Evolutionary conservation across 2,797 vertebrate genomes (phyloP), one percentile per base, ranked within the genome.

Genomic region (Bufotes viridis): DNA sequence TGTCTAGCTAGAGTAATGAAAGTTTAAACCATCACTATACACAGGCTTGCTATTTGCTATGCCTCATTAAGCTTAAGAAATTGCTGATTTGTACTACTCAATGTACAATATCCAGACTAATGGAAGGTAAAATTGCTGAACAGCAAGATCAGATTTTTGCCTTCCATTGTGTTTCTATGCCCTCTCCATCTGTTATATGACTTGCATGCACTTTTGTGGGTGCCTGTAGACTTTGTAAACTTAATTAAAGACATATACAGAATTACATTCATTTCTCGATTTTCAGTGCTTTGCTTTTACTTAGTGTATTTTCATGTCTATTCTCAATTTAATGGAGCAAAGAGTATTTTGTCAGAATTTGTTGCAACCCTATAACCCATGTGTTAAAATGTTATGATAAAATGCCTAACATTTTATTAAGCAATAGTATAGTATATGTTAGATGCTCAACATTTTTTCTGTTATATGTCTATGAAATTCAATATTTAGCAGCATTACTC

Each of bases 31-130:
- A 85, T 74, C 82, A 80, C 82, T 88, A 72, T 88, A 81, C 58
- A 51, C 81, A 70, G 87, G 51, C 75, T 72, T 80, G 75, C 87
- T 80, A 88, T 84, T 88, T 84, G 82, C 76, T 34, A 74, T 88
- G 82, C 87, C 65, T 85, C 87, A 88, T 88, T 85, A 84, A 85
- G 76, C 67, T 80, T 85, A 88, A 88, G 82, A 88, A 88, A 88
- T 88, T 88, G 82, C 82, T 85, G 82, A 85, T 88, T 88, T 88
- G 87, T 88, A 84, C 53, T 82, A 88, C 76, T 84, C 82, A 88
- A 88, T 88, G 87, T 88, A 88, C 87, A 88, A 88, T 79, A 85
- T 88, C n/a, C 65, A 65, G 69, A 72, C 82, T 88, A 88, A 88
- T 81, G 49, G 87, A 89, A 85, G 67, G 12, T n/a, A 60, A 89